Evolutionary conservation across 2,888 invertebrate genomes (phyloP).

Genomic region (Stegophylla sp.): DNA sequence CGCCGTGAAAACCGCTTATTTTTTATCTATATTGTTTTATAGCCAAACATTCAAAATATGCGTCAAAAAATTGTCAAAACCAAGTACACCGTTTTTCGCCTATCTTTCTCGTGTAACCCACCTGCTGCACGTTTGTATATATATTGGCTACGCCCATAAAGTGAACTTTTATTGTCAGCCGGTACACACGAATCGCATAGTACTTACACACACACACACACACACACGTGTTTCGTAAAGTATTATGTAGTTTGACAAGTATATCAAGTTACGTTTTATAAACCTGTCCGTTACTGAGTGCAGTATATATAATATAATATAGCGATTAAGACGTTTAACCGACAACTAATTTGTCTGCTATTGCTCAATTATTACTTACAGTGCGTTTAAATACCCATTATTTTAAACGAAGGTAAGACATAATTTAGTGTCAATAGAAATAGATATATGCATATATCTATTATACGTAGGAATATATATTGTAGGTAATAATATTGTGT

Average conservation of each 20-base stretch:
- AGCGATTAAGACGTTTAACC: slow-evolving; percentile 21
- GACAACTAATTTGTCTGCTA: slow-evolving; percentile 15
- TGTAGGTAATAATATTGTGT: neutral
- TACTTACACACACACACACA: neutral
- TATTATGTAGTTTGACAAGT: slow-evolving; percentile 44
- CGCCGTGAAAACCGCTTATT: no score
- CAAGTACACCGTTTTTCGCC: no score
- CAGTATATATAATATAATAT: neutral
- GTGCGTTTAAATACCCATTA: neutral
- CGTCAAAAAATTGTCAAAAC: no score
- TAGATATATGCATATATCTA: no score
- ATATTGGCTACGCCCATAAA: neutral
- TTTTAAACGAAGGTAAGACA: slow-evolving; percentile 4
- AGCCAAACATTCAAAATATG: no score
- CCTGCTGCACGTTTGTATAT: neutral
- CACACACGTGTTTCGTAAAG: neutral
- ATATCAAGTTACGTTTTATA: slow-evolving; percentile 36
- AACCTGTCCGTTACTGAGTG: slow-evolving; percentile 12
- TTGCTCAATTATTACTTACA: slow-evolving; percentile 1
- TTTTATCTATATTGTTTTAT: no score
- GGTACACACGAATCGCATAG: neutral
- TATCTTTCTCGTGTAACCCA: no score
- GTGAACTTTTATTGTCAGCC: neutral
- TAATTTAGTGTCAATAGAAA: slow-evolving; percentile 19
- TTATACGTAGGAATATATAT: neutral